These are phyloP conservation scores for Drosophila lutescens DNA, from an alignment of 2,888 invertebrate species.

Conservation along the genomic window DNA sequence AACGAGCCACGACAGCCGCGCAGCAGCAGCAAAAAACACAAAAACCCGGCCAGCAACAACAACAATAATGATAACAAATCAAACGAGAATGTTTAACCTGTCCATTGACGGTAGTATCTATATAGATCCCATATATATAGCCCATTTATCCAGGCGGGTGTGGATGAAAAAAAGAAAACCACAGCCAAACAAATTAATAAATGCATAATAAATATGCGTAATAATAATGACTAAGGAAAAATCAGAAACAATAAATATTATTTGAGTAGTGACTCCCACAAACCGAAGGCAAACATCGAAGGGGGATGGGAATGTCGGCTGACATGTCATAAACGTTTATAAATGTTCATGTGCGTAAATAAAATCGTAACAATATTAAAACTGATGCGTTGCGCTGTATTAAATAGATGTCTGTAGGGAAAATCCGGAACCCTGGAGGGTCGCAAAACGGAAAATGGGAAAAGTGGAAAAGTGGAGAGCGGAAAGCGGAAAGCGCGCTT, in stretches of 20 bases:
- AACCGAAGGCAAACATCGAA: slow-evolving; percentile 27
- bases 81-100: slow-evolving; percentile 60
- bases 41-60: neutral
- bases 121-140: neutral
- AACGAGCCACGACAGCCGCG: slow-evolving; percentile 56
- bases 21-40: slow-evolving; percentile 37
- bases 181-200: slow-evolving; percentile 74
- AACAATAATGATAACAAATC: slow-evolving; percentile 65
- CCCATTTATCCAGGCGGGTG: too few species aligned
- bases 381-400: slow-evolving; percentile 70
- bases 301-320: slow-evolving; percentile 2
- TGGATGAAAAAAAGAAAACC: slow-evolving; percentile 38
- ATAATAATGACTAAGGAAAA: slow-evolving; percentile 77
- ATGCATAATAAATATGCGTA: slow-evolving; percentile 65
- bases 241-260: slow-evolving; percentile 76
- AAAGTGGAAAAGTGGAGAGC: neutral
- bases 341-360: slow-evolving; percentile 68
- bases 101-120: slow-evolving; percentile 21
- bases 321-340: slow-evolving; percentile 74
- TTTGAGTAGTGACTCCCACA: slow-evolving; percentile 57
- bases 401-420: slow-evolving; percentile 52
- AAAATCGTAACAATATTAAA: slow-evolving; percentile 74
- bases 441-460: neutral
- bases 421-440: neutral
- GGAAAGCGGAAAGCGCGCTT: slow-evolving; percentile 44